Conservation (phyloP, 64 coral and sea anemone genomes). For the Stichodactyla helianthus region DNA sequence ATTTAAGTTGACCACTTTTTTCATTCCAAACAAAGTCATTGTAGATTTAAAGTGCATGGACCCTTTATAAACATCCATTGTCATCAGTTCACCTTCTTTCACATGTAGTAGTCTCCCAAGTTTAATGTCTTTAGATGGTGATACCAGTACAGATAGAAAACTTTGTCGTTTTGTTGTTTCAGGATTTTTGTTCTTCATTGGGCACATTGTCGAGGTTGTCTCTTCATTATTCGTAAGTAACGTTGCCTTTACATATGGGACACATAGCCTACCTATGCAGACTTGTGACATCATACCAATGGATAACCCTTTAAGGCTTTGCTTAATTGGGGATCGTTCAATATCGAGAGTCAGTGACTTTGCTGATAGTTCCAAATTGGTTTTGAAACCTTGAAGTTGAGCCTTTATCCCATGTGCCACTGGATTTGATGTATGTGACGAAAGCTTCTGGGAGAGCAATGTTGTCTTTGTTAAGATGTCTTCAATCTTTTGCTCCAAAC, state of each 20-base stretch:
- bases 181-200: background rate
- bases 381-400: background rate
- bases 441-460: background rate
- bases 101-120: background rate
- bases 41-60: background rate
- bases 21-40: background rate
- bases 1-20: background rate
- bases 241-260: background rate
- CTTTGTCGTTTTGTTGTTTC: background rate
- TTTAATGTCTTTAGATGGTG: background rate
- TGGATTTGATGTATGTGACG: background rate
- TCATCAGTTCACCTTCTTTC: background rate
- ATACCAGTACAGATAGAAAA: background rate
- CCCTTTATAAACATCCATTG: background rate
- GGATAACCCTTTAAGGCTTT: background rate
- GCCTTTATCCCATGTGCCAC: background rate
- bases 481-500: background rate
- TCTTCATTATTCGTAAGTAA: background rate
- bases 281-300: conserved; percentile 7
- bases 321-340: background rate
- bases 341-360: background rate
- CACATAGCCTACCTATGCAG: background rate
- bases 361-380: background rate
- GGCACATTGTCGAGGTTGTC: background rate
- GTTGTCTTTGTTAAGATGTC: background rate